Base-by-base conservation (phyloP, 1,140 invertebrate genomes). In the Pachyrhynchus sulphureomaculatus region DNA sequence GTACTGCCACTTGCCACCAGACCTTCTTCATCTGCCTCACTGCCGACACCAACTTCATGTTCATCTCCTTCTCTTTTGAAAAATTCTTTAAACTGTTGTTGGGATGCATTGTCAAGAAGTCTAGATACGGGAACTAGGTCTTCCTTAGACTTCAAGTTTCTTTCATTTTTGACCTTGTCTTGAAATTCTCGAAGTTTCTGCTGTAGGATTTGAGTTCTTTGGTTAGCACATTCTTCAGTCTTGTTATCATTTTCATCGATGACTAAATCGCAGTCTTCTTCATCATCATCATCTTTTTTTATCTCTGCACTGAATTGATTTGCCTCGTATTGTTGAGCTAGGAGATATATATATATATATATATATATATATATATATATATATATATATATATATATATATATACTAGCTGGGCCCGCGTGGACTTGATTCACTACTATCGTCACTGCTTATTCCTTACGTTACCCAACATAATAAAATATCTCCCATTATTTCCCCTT, bases 111-210 rank as follows among this genome's bases (percentile, higher is more conserved):
- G 59, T 92, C 91, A 51, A 92, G 76, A 3, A 90, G 77, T 34
- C 87, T 85, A 0, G 89, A 87, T 0, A 92, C 88, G 26, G 88
- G 87, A 1, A 88, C 90, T 29, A 92, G 76, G 72, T 92, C 90
- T 54, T 80, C 80, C 45, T 81, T 79, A 54, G 73, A 75, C 37
- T 69, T 65, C 20, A 6, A n/a, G 48, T 26, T 59, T 24, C 69
- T 73, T 52, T 66, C 58, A 8, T 54, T 56, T 15, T 29, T 29
- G 3, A 55, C 51, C 17, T 72, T 26, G 57, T 70, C n/a, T 6
- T 77, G 58, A 13, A 78, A 72, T 8, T 75, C 76, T 34, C 72
- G 66, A 3, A 81, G 33, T 6, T 72, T 69, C n/a, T 72, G 72
- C 37, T 77, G 75, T 36, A 69, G 41, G 42, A 65, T 66, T 26